These are phyloP conservation scores for Protula sp. DNA, from an alignment of 2,888 invertebrate species.

Conservation along the genomic window DNA sequence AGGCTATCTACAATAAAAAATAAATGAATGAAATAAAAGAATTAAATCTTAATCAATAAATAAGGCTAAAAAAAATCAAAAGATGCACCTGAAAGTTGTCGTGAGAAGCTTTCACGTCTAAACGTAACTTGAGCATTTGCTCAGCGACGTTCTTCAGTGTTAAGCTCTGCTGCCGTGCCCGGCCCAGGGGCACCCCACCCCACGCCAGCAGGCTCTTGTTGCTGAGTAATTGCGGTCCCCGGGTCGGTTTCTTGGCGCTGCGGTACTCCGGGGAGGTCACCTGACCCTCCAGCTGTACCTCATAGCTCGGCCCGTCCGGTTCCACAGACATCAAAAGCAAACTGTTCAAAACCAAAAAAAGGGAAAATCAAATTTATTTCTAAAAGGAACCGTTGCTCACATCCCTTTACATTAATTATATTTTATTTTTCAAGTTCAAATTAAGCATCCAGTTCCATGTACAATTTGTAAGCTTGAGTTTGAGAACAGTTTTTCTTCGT, in stretches of 20 bases:
- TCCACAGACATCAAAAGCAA: conserved; percentile 34
- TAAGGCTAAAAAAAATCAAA: too few relatives aligned
- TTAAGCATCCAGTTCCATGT: too few relatives aligned
- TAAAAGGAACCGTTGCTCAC: background rate
- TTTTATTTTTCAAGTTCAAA: too few relatives aligned
- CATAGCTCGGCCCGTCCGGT: conserved; percentile 37
- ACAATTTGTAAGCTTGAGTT: too few relatives aligned
- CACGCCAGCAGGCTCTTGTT: conserved; percentile 33
- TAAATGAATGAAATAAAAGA: too few relatives aligned
- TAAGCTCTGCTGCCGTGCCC: conserved; percentile 16
- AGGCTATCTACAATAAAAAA: too few relatives aligned
- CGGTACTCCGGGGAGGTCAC: background rate
- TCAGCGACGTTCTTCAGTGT: conserved; percentile 8
- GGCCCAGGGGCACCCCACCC: conserved; percentile 37
- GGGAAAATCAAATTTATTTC: background rate
- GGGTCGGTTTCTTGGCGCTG: background rate
- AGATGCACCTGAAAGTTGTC: conserved; percentile 10
- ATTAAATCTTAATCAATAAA: too few relatives aligned
- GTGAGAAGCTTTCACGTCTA: conserved; percentile 2
- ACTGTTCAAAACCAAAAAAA: conserved; percentile 14
- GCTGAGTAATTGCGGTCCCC: conserved; percentile 16
- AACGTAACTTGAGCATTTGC: conserved; percentile 4
- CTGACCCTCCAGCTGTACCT: conserved; percentile 30
- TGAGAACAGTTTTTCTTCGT: too few relatives aligned
- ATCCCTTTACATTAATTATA: too few relatives aligned